These are phyloP conservation scores for Diploscapter pachys DNA, from an alignment of 1,140 invertebrate genomes.

Conservation along the genomic window DNA sequence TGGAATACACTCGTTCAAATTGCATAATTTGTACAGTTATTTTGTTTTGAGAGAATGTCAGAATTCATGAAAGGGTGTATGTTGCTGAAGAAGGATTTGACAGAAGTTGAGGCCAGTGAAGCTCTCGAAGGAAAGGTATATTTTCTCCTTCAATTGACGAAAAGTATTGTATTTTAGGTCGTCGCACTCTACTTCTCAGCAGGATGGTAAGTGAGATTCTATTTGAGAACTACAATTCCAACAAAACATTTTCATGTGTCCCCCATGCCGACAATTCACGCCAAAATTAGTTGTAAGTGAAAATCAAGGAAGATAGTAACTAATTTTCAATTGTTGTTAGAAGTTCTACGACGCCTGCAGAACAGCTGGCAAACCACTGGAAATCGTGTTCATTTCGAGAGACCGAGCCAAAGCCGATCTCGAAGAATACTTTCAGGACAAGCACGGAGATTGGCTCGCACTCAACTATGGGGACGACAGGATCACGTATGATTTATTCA, in stretches of 20 bases:
- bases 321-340: constrained; percentile 35
- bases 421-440: constrained; percentile 15
- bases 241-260: constrained; percentile 29
- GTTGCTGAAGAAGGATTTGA: constrained; percentile 43
- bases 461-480: constrained; percentile 15
- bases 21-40: background rate
- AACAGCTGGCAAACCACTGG: constrained; percentile 49
- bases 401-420: constrained; percentile 17
- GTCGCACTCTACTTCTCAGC: constrained; percentile 57
- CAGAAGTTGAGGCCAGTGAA: constrained; percentile 44
- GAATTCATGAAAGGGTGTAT: constrained; percentile 47
- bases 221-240: no score
- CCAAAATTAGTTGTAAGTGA: constrained; percentile 52
- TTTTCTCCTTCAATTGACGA: background rate
- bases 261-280: constrained; percentile 53
- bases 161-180: constrained; percentile 26
- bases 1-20: background rate
- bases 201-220: constrained; percentile 37
- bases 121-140: constrained; percentile 44
- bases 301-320: background rate
- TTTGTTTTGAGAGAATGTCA: constrained; percentile 41
- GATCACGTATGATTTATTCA: background rate
- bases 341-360: constrained; percentile 51
- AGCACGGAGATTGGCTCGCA: constrained; percentile 17
- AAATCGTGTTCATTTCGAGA: constrained; percentile 39